Percentiles rank a stretch among this genome's conserved stretches.
Evolutionary conservation across 30 jellyfish, hydroid and myxozoan genomes (phyloP).

Genomic region (Hydractinia echinata): DNA sequence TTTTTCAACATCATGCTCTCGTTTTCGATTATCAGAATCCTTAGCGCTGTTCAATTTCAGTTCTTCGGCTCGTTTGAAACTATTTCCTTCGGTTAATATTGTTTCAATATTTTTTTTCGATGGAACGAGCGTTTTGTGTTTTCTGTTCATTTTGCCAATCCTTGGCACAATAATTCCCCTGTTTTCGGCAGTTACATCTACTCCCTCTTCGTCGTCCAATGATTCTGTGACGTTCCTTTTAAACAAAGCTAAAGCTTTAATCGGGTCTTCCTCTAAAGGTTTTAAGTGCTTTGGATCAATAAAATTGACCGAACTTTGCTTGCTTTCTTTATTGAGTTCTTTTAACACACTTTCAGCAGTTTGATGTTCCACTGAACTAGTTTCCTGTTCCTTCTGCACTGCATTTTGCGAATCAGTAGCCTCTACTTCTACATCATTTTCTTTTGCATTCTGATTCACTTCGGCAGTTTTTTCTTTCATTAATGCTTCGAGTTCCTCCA

Average conservation of each 20-base stretch:
- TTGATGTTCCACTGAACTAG: not conserved
- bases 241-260: slow-evolving; percentile 8
- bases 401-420: too few relatives aligned
- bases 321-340: not conserved
- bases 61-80: not conserved
- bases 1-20: not conserved
- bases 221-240: not conserved
- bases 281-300: slow-evolving; percentile 8
- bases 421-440: not conserved
- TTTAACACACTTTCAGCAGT: slow-evolving; percentile 8
- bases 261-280: slow-evolving; percentile 7
- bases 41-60: not conserved
- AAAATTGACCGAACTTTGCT: not conserved
- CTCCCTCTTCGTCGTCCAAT: not conserved
- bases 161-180: not conserved
- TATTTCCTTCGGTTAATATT: not conserved
- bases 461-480: slow-evolving; percentile 29
- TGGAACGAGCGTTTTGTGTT: not conserved
- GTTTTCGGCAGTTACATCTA: not conserved
- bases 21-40: not conserved
- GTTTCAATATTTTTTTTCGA: not conserved
- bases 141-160: not conserved
- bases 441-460: not conserved
- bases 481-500: slow-evolving; percentile 28
- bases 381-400: too few relatives aligned